Evolutionary conservation across 35 echinoderm and acorn worm species (phyloP).

Genomic region (Strongylocentrotus purpuratus): DNA sequence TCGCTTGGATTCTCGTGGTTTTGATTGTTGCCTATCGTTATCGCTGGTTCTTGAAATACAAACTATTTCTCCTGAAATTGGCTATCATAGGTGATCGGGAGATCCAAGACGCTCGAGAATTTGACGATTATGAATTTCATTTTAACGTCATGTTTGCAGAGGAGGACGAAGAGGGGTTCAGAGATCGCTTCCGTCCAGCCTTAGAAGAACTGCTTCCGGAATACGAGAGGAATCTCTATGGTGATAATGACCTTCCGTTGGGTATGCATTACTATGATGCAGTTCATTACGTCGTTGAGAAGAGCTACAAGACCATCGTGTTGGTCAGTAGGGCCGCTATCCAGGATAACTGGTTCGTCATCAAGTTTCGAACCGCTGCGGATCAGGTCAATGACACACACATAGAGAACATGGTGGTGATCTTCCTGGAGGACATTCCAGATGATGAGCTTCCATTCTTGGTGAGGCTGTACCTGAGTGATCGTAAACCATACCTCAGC

Average conservation of each 20-base stretch:
- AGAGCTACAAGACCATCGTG: neutral
- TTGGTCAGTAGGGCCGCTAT: neutral
- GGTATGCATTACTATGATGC: neutral
- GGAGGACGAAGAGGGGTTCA: slow-evolving; percentile 16
- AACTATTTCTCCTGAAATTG: neutral
- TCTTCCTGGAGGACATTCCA: slow-evolving; percentile 30
- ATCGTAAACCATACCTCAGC: neutral
- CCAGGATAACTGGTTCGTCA: neutral
- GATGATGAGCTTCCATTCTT: slow-evolving; percentile 27
- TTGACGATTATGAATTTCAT: neutral
- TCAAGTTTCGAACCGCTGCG: neutral
- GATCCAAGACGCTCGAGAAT: neutral
- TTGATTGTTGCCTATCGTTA: neutral
- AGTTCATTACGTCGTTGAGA: neutral
- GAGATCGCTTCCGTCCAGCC: neutral
- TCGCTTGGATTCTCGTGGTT: neutral
- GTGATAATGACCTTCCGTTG: neutral
- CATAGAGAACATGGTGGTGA: neutral
- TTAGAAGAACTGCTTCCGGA: slow-evolving; percentile 25
- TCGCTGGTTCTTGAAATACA: slow-evolving; percentile 25
- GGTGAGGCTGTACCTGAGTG: slow-evolving; percentile 20
- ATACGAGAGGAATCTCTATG: neutral
- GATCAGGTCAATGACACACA: neutral
- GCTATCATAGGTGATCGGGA: neutral
- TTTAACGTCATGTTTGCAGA: neutral